These are phyloP conservation scores for Nesogale talazaci DNA, from an alignment of 2,113 vertebrate genomes.

Conservation along the genomic window DNA sequence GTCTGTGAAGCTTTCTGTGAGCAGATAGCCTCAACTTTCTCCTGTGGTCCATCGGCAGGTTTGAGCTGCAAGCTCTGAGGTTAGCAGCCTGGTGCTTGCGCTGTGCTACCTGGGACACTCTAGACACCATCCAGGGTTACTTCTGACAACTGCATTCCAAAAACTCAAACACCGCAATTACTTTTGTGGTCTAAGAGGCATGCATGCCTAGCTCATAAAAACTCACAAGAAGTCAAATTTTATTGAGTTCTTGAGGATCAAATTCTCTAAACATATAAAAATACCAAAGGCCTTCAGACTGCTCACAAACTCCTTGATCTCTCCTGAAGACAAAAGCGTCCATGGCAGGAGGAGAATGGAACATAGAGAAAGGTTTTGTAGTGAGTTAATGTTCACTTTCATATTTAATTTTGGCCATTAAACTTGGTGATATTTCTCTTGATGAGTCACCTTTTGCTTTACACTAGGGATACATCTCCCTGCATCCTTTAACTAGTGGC, in stretches of 20 bases:
- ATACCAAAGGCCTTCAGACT: neutral
- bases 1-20: no score
- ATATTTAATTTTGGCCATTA: neutral
- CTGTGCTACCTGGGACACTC: neutral
- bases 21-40: no score
- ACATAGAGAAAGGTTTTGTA: neutral
- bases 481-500: neutral
- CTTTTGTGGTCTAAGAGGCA: neutral
- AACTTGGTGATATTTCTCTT: constrained; percentile 18
- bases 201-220: neutral
- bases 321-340: neutral
- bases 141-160: neutral
- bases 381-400: neutral
- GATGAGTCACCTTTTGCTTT: neutral
- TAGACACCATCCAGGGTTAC: neutral
- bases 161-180: neutral
- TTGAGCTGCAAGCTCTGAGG: no score
- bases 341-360: neutral
- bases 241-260: neutral
- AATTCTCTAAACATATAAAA: neutral
- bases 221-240: no score
- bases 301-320: neutral
- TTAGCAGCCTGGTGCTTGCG: no score
- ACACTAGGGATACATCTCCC: neutral
- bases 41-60: no score